A percentile compares a stretch with the other conserved stretches of the same genome.
These are phyloP conservation scores for Sarcophilus harrisii DNA, from an alignment of 2,797 vertebrate species.

Conservation along the genomic window DNA sequence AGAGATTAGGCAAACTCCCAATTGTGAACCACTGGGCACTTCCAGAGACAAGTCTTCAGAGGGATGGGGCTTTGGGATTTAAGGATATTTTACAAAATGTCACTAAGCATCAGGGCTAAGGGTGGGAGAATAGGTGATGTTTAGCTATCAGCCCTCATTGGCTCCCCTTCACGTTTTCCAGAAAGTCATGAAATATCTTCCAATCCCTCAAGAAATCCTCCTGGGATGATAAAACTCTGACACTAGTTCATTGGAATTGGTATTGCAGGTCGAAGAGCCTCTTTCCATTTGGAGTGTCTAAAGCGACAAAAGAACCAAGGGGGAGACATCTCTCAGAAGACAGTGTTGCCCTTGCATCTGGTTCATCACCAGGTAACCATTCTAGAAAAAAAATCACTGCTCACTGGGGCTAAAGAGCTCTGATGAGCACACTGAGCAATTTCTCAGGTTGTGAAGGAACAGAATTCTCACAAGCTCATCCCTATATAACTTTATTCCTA, in stretches of 20 bases:
- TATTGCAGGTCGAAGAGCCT: constrained; percentile 93
- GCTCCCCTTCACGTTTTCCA: background rate
- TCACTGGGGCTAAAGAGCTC: background rate
- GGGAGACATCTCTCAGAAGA: constrained; percentile 94
- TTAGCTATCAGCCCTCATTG: background rate
- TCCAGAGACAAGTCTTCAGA: background rate
- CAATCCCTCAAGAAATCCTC: no score
- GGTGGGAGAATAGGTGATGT: background rate
- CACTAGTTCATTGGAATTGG: background rate
- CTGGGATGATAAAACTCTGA: constrained; percentile 25
- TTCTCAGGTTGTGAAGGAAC: background rate
- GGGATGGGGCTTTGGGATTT: background rate
- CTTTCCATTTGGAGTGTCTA: constrained; percentile 98
- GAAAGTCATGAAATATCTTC: fast-evolving
- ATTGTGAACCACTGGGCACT: background rate
- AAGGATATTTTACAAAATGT: background rate
- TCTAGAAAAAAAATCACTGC: background rate
- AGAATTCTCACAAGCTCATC: background rate
- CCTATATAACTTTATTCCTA: background rate
- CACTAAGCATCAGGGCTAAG: background rate
- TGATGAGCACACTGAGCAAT: no score
- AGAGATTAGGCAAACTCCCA: background rate
- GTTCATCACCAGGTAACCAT: constrained; percentile 95
- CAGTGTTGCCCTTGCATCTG: constrained; percentile 94
- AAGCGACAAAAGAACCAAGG: constrained; percentile 92